Percentiles rank a stretch among this genome's conserved stretches.
These are phyloP conservation scores for Sesia bembeciformis DNA, from an alignment of 2,888 invertebrate genomes.

Conservation along the genomic window DNA sequence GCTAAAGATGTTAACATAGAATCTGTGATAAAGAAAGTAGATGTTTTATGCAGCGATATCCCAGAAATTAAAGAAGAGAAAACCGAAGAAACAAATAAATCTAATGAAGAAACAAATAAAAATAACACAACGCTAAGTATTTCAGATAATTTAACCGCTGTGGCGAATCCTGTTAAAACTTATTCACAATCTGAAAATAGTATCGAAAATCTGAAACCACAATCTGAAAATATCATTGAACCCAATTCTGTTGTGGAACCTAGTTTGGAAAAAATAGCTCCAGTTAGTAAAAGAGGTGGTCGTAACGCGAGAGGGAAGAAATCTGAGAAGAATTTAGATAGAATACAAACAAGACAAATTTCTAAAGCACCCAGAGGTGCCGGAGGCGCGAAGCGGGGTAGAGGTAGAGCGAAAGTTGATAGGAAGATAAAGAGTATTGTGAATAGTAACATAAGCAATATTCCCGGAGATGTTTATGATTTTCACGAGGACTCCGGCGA, in stretches of 20 bases:
- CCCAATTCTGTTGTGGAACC: slow-evolving; percentile 19
- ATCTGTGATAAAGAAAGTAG: slow-evolving; percentile 86
- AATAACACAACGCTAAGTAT: slow-evolving; percentile 4
- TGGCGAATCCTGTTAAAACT: too few species aligned
- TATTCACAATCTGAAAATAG: neutral
- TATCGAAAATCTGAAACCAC: slow-evolving; percentile 12
- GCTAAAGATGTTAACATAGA: slow-evolving; percentile 87
- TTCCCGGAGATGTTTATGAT: slow-evolving; percentile 88
- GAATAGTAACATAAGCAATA: slow-evolving; percentile 71
- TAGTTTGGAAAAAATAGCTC: slow-evolving; percentile 20
- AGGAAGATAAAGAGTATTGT: slow-evolving; percentile 62
- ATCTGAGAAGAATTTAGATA: slow-evolving; percentile 44
- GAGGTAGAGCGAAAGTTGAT: slow-evolving; percentile 68
- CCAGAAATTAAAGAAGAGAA: slow-evolving; percentile 27
- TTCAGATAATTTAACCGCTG: neutral
- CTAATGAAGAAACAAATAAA: slow-evolving; percentile 3
- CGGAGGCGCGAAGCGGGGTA: slow-evolving; percentile 52
- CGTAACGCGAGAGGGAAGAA: slow-evolving; percentile 56
- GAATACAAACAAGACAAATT: slow-evolving; percentile 64
- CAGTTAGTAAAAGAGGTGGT: slow-evolving; percentile 49
- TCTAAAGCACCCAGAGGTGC: slow-evolving; percentile 50
- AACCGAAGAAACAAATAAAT: slow-evolving; percentile 13
- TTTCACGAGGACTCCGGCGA: slow-evolving; percentile 93
- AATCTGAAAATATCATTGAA: slow-evolving; percentile 16
- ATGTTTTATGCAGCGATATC: slow-evolving; percentile 75